Conservation (phyloP, 2,797 vertebrate genomes). For the Trachops cirrhosus region DNA sequence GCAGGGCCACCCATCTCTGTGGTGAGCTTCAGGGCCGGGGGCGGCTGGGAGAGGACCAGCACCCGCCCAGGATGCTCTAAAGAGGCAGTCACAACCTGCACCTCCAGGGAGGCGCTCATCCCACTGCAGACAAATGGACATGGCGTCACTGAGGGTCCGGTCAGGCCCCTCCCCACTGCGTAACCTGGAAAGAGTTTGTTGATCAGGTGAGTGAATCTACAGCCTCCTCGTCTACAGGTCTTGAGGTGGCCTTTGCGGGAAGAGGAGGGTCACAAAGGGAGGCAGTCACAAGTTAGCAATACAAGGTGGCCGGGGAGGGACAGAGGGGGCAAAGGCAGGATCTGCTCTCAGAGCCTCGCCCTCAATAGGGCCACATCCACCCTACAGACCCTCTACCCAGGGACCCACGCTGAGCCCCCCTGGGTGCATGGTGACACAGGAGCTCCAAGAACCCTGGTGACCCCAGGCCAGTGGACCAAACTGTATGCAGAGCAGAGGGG, state of each 20-base stretch:
- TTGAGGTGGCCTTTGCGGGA: neutral
- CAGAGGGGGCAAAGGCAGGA: neutral
- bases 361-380: neutral
- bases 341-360: neutral
- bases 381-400: neutral
- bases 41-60: neutral
- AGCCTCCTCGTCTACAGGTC: neutral
- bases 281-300: neutral
- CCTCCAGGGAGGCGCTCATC: neutral
- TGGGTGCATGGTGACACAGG: neutral
- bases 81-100: neutral
- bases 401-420: neutral
- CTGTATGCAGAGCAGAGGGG: neutral
- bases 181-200: neutral
- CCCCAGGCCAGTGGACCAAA: neutral
- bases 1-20: too few relatives aligned
- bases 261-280: neutral
- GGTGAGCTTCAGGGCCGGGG: neutral
- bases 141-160: neutral
- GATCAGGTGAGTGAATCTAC: neutral
- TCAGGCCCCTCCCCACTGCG: rapidly evolving
- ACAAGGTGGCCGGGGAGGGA: neutral
- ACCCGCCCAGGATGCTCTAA: neutral
- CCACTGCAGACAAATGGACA: neutral
- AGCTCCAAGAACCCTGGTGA: neutral